Conservation (phyloP, 2,113 vertebrate genomes). For the Grammomys surdaster region DNA sequence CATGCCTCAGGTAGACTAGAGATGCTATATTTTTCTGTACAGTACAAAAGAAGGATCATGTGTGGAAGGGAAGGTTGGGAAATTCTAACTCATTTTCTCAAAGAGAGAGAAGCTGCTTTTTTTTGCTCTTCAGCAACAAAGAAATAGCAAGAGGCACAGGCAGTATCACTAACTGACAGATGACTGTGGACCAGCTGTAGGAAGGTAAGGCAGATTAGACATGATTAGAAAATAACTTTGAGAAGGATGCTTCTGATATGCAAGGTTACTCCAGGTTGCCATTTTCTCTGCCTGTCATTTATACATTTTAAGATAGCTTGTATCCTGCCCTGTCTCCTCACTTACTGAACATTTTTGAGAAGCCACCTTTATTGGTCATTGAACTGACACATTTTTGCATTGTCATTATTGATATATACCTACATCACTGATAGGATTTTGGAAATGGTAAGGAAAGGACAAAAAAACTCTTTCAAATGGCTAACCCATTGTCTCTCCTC, state of each 20-base stretch:
- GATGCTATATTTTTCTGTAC: background rate
- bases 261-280: background rate
- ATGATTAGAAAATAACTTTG: background rate
- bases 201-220: background rate
- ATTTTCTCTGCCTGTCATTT: background rate
- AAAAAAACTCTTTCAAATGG: slow-evolving; percentile 27
- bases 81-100: background rate
- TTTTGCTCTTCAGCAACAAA: background rate
- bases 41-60: background rate
- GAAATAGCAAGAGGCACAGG: background rate
- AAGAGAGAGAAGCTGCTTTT: background rate
- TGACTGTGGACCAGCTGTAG: background rate
- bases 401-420: slow-evolving; percentile 46
- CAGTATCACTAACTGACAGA: background rate
- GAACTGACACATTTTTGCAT: slow-evolving; percentile 35
- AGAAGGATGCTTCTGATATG: slow-evolving; percentile 9
- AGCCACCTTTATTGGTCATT: slow-evolving; percentile 27
- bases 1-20: background rate
- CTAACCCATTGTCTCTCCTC: slow-evolving; percentile 36
- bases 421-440: slow-evolving; percentile 49
- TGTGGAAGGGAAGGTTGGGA: accelerated
- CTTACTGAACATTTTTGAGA: slow-evolving; percentile 5
- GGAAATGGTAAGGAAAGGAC: slow-evolving; percentile 41
- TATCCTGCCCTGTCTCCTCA: background rate
- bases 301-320: background rate